Conservation (phyloP, 1,140 invertebrate genomes). For the Pseudachorutes palmiensis region DNA sequence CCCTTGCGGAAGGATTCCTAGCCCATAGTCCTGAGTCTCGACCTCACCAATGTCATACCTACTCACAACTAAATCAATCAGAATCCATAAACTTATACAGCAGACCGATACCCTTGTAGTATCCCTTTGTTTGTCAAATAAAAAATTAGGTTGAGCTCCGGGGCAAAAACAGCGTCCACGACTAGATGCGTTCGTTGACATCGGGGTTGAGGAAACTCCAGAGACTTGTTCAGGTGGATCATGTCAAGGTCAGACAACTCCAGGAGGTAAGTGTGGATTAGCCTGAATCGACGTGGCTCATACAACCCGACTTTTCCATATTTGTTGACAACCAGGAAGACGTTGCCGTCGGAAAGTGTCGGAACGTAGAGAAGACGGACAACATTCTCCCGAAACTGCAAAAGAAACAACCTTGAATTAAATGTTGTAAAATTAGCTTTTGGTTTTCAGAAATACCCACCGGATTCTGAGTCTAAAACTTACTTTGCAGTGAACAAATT, state of each 20-base stretch:
- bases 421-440: neutral
- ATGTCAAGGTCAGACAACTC: slow-evolving; percentile 27
- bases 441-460: neutral
- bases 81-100: neutral
- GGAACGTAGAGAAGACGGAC: slow-evolving; percentile 29
- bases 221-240: neutral
- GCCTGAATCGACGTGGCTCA: slow-evolving; percentile 22
- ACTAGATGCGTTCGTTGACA: slow-evolving; percentile 35
- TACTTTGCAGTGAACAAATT: slow-evolving; percentile 36
- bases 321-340: slow-evolving; percentile 34
- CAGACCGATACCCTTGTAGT: slow-evolving; percentile 20
- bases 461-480: slow-evolving; percentile 1
- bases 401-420: neutral
- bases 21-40: slow-evolving; percentile 24
- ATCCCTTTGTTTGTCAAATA: slow-evolving; percentile 32
- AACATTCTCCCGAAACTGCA: slow-evolving; percentile 36
- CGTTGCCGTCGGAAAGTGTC: slow-evolving; percentile 14
- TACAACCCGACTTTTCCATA: slow-evolving; percentile 36
- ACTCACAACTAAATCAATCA: neutral
- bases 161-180: slow-evolving; percentile 30
- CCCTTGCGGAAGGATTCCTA: slow-evolving; percentile 30
- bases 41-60: slow-evolving; percentile 37
- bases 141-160: slow-evolving; percentile 22
- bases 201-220: slow-evolving; percentile 16
- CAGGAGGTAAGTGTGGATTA: slow-evolving; percentile 30